Evolutionary conservation across 2,888 invertebrate species (phyloP).

Genomic region (Trichopria drosophilae): DNA sequence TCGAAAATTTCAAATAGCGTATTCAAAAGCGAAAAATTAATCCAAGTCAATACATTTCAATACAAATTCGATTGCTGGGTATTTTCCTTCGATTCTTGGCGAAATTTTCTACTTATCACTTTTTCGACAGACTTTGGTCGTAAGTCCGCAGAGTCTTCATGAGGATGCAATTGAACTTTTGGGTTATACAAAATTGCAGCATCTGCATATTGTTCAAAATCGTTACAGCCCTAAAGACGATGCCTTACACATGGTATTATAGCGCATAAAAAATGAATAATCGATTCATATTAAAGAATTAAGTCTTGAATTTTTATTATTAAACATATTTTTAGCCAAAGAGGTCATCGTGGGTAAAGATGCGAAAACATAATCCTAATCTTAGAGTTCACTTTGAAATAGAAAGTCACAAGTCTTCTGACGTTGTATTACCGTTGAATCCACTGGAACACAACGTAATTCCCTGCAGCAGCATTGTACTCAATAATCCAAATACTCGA

Average conservation of each 20-base stretch:
- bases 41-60: no score
- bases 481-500: conserved; percentile 51
- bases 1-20: no score
- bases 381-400: conserved; percentile 72
- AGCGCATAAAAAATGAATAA: conserved; percentile 1
- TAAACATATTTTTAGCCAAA: conserved; percentile 53
- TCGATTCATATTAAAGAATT: conserved; percentile 1
- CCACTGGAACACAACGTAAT: conserved; percentile 46
- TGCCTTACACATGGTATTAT: conserved; percentile 59
- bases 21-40: no score
- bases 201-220: conserved; percentile 77
- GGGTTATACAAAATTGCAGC: conserved; percentile 66
- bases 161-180: conserved; percentile 72
- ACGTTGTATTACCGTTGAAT: conserved; percentile 64
- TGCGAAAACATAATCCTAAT: conserved; percentile 64
- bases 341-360: conserved; percentile 58
- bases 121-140: conserved; percentile 62
- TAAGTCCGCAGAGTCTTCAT: conserved; percentile 75
- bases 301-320: conserved; percentile 1
- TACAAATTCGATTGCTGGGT: no score
- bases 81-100: no score
- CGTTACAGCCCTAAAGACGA: conserved; percentile 66
- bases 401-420: conserved; percentile 64
- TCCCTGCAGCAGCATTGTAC: conserved; percentile 53
- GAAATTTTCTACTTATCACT: no score